Percentiles rank a stretch among this genome's conserved stretches.
Evolutionary conservation across 1,140 invertebrate genomes (phyloP).

Genomic region (Megathymus violae): DNA sequence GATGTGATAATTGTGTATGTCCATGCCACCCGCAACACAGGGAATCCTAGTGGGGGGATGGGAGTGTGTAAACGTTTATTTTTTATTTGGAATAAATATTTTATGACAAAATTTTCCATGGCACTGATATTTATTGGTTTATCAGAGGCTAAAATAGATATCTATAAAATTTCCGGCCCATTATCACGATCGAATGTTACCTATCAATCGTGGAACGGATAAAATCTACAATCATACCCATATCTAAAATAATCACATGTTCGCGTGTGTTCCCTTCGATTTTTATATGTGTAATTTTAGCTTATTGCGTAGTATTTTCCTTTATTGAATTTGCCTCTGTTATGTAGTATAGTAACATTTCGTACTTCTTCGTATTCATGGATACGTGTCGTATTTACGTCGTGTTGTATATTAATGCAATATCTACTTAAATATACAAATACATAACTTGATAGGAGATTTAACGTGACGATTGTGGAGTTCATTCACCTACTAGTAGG

Average conservation of each 20-base stretch:
- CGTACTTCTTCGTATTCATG: not conserved
- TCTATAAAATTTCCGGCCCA: not conserved
- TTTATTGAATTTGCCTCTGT: not conserved
- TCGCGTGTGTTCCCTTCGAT: not conserved
- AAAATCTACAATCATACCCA: not conserved
- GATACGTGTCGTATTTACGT: not conserved
- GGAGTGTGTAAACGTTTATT: no score
- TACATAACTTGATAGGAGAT: no score
- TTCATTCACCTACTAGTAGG: no score
- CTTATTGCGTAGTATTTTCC: not conserved
- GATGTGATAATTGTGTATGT: no score
- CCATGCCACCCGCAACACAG: no score
- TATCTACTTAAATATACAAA: no score
- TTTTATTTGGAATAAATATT: no score
- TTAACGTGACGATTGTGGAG: slow-evolving; percentile 4
- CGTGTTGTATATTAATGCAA: no score
- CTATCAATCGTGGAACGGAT: not conserved
- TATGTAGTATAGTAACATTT: not conserved
- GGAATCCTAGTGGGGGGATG: no score
- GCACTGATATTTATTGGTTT: not conserved
- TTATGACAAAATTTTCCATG: not conserved
- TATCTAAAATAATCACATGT: not conserved
- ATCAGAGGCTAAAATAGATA: not conserved
- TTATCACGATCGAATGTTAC: not conserved
- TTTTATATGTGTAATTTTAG: no score